These are phyloP conservation scores for Lophotriccus pileatus DNA, from an alignment of 2,797 vertebrate genomes.

Conservation along the genomic window DNA sequence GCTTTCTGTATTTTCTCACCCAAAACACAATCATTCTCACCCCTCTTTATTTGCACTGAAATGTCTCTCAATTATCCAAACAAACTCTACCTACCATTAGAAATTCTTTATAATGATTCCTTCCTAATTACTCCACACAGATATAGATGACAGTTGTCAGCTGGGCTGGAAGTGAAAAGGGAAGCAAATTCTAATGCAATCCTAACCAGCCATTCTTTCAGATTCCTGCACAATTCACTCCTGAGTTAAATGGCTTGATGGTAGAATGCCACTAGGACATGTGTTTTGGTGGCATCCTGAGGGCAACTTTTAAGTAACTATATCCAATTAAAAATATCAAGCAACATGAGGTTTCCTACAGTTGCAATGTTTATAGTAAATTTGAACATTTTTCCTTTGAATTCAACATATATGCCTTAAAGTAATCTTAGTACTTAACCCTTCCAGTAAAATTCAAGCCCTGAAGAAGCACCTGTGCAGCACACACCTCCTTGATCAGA, in stretches of 20 bases:
- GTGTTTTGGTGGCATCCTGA: neutral
- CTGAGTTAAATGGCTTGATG: neutral
- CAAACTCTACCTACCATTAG: neutral
- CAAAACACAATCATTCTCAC: neutral
- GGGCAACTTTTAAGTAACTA: neutral
- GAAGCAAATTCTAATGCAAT: neutral
- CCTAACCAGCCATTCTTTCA: neutral
- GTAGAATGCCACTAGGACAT: neutral
- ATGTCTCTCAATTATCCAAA: neutral
- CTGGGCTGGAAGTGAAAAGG: neutral
- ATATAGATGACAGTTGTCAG: neutral
- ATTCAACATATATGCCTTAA: neutral
- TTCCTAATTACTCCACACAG: neutral
- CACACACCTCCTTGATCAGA: neutral
- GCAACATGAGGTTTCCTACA: neutral
- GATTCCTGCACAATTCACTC: neutral
- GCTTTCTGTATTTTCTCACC: neutral
- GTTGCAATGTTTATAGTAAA: neutral
- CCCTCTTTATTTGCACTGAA: neutral
- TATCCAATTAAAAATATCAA: neutral
- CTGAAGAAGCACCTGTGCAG: neutral
- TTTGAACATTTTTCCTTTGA: neutral
- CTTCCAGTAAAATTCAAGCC: neutral
- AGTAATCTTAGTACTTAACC: neutral
- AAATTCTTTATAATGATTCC: neutral